These are phyloP conservation scores for Oscheius myriophilus DNA, from an alignment of 2,888 invertebrate genomes.

Conservation along the genomic window DNA sequence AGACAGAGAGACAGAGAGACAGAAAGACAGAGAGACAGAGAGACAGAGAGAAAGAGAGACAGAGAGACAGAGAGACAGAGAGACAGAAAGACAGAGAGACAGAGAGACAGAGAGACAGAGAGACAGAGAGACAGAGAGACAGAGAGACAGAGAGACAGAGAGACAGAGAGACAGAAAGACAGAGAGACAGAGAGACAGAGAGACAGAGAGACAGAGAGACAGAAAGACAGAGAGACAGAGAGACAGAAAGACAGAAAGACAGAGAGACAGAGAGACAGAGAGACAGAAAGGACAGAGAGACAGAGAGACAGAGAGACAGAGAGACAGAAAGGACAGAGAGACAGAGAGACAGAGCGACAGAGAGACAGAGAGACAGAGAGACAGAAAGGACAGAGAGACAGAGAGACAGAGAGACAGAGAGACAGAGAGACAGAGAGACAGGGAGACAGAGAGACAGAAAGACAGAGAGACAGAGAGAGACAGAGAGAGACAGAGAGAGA, in stretches of 20 bases:
- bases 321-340: background rate
- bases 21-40: too few relatives aligned
- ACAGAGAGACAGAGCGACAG: slow-evolving; percentile 2
- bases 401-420: background rate
- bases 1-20: too few relatives aligned
- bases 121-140: too few relatives aligned
- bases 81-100: too few relatives aligned
- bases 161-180: background rate
- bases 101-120: too few relatives aligned
- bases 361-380: slow-evolving; percentile 2
- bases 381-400: background rate
- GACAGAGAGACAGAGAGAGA: background rate
- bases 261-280: background rate
- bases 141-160: too few relatives aligned
- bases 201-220: background rate
- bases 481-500: background rate
- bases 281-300: background rate
- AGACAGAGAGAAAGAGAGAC: too few relatives aligned
- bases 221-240: background rate
- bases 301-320: background rate
- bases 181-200: background rate
- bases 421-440: background rate
- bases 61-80: too few relatives aligned
- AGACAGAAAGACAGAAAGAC: background rate
- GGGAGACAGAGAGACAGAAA: background rate